phyloP scores from a whole-genome alignment of 1,140 invertebrate genomes.

The Euura lappo region DNA sequence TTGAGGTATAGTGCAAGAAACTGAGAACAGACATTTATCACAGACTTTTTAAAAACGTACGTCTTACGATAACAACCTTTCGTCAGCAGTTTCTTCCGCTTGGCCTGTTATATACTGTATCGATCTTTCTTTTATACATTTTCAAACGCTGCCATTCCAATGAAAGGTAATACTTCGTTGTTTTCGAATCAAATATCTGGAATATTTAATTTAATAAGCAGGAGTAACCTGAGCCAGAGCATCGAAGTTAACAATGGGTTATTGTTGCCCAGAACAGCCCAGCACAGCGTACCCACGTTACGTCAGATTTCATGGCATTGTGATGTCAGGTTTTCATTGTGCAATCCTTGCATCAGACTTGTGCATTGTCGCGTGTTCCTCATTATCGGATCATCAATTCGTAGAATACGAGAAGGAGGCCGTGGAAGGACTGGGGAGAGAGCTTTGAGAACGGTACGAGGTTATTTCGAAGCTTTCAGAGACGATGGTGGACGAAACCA shows the following conservation, averaged over 20 bases:
- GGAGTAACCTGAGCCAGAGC: background rate
- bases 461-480: no score
- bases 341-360: background rate
- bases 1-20: background rate
- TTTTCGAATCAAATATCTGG: background rate
- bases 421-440: background rate
- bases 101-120: no score
- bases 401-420: background rate
- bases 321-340: background rate
- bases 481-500: background rate
- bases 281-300: background rate
- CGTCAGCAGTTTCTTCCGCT: no score
- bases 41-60: background rate
- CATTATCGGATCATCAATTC: conserved; percentile 4
- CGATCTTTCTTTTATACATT: background rate
- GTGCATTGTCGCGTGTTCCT: background rate
- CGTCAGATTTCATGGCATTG: background rate
- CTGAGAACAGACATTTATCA: background rate
- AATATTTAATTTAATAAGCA: background rate
- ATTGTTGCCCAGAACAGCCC: background rate
- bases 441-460: background rate
- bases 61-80: no score
- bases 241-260: background rate
- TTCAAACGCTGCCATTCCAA: background rate
- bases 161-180: background rate